Evolutionary conservation across 2,888 invertebrate species (phyloP).

Genomic region (Epistrophe eligans): DNA sequence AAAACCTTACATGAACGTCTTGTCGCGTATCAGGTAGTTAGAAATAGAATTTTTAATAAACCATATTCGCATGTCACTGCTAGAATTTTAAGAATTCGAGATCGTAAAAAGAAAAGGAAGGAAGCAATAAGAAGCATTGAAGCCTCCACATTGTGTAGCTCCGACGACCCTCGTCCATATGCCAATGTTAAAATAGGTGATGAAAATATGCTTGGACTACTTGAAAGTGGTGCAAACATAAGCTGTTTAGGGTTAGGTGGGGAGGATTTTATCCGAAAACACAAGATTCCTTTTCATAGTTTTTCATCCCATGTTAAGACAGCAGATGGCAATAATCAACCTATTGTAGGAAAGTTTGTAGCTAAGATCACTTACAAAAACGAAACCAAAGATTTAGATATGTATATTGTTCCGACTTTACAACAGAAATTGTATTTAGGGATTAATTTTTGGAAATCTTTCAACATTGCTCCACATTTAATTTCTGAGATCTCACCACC

Average conservation of each 20-base stretch:
- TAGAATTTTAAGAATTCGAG: not conserved
- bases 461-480: constrained; percentile 19
- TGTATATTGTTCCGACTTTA: constrained; percentile 38
- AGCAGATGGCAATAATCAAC: not conserved
- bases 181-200: not conserved
- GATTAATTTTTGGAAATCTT: constrained; percentile 14
- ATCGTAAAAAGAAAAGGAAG: not conserved
- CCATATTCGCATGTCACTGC: not conserved
- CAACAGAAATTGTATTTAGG: constrained; percentile 46
- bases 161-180: not conserved
- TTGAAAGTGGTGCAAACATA: constrained; percentile 1
- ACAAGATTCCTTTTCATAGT: not conserved
- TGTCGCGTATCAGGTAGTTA: not conserved
- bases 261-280: not conserved
- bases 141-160: not conserved
- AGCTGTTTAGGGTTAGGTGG: not conserved
- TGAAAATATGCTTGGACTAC: not conserved
- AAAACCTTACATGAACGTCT: not conserved
- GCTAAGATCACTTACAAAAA: not conserved
- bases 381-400: not conserved
- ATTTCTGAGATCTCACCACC: not conserved
- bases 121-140: not conserved
- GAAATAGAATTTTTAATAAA: not conserved
- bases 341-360: not conserved
- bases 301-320: not conserved